Evolutionary conservation across 2,888 invertebrate species (phyloP).

Genomic region (Calephelis perditalis): DNA sequence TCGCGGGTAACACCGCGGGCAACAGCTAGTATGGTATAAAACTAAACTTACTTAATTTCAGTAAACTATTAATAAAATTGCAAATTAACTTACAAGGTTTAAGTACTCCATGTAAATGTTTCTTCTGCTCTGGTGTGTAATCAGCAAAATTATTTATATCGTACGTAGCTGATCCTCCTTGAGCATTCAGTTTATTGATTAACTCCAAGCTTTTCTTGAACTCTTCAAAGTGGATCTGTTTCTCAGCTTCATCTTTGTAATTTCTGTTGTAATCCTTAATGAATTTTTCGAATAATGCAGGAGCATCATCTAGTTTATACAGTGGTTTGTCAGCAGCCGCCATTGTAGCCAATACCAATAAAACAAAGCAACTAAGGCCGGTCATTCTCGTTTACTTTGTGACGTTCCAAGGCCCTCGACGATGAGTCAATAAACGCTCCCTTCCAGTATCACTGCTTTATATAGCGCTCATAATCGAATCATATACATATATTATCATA

Average conservation of each 20-base stretch:
- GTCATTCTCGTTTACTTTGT: conserved; percentile 15
- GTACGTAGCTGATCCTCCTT: conserved; percentile 29
- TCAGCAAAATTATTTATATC: conserved; percentile 44
- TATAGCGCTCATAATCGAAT: neutral
- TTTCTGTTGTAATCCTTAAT: conserved; percentile 35
- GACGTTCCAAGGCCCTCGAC: neutral
- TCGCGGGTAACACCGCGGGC: too few relatives aligned
- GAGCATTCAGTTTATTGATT: conserved; percentile 35
- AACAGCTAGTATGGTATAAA: too few relatives aligned
- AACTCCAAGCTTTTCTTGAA: conserved; percentile 36
- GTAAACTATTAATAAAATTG: too few relatives aligned
- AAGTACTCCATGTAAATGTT: conserved; percentile 28
- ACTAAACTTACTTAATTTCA: too few relatives aligned
- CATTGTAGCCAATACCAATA: conserved; percentile 27
- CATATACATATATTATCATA: too few relatives aligned
- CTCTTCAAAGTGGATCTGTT: conserved; percentile 35
- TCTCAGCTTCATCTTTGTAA: conserved; percentile 42
- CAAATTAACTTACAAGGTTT: conserved; percentile 1
- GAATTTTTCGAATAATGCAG: conserved; percentile 37
- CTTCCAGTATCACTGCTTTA: neutral
- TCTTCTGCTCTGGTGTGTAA: conserved; percentile 37
- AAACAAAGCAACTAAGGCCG: conserved; percentile 11
- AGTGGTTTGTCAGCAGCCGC: conserved; percentile 27
- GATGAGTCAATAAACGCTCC: conserved; percentile 2
- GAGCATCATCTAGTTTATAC: conserved; percentile 37